phyloP scores from a whole-genome alignment of 1,140 invertebrate species.

The Rhopalosiphum padi region DNA sequence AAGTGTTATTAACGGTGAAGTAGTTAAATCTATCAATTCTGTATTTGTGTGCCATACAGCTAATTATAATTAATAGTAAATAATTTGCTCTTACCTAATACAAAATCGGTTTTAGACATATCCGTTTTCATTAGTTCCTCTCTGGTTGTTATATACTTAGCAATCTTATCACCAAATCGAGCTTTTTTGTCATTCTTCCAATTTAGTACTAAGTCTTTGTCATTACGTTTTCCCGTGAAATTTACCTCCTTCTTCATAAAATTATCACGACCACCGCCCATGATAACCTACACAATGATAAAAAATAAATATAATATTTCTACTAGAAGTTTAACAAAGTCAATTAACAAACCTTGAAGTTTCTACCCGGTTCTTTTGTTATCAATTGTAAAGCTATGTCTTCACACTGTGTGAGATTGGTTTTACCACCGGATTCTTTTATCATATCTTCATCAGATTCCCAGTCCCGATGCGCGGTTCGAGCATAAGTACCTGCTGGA shows the following conservation, averaged over 20 bases:
- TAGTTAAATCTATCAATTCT: neutral
- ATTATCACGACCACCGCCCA: conserved; percentile 45
- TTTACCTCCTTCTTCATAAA: neutral
- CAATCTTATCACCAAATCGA: conserved; percentile 61
- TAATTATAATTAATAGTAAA: neutral
- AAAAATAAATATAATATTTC: neutral
- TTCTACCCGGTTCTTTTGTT: conserved; percentile 64
- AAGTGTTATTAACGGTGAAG: neutral
- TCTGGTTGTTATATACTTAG: conserved; percentile 66
- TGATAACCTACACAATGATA: conserved; percentile 3
- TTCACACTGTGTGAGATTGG: conserved; percentile 61
- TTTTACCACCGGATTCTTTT: conserved; percentile 49
- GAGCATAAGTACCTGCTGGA: conserved; percentile 83
- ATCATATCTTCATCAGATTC: conserved; percentile 73
- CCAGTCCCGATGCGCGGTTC: conserved; percentile 78
- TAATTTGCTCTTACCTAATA: conserved; percentile 63
- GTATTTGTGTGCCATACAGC: neutral
- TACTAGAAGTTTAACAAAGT: neutral
- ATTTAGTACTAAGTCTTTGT: conserved; percentile 68
- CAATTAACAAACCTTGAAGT: conserved; percentile 64
- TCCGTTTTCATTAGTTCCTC: conserved; percentile 67
- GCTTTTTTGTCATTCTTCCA: conserved; percentile 67
- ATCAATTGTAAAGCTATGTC: conserved; percentile 67
- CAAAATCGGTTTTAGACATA: conserved; percentile 65
- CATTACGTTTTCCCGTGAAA: conserved; percentile 63